These are phyloP conservation scores for Heliocidaris tuberculata DNA, from an alignment of 35 echinoderm and acorn worm species.

Conservation along the genomic window DNA sequence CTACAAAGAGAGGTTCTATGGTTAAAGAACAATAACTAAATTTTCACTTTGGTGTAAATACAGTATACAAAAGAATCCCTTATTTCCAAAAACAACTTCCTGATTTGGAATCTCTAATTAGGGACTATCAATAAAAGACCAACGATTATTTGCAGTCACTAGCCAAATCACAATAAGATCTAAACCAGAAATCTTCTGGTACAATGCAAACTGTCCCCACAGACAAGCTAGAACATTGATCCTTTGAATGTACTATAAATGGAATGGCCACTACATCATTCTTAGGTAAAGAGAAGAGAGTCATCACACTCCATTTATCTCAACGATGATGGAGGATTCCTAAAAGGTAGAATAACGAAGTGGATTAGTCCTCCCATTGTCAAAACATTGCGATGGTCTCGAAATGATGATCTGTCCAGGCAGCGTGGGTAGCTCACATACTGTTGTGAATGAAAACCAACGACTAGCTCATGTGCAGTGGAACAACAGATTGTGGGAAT, in stretches of 20 bases:
- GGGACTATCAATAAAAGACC: too few relatives aligned
- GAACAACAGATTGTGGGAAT: not conserved
- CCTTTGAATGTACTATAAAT: not conserved
- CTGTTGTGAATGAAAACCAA: not conserved
- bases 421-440: not conserved
- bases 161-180: too few relatives aligned
- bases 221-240: not conserved
- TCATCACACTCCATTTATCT: constrained; percentile 3
- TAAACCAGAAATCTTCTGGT: too few relatives aligned
- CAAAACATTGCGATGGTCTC: not conserved
- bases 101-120: too few relatives aligned
- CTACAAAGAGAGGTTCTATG: too few relatives aligned
- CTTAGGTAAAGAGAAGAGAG: not conserved
- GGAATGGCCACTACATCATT: not conserved
- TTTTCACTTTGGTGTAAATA: too few relatives aligned
- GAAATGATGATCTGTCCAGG: not conserved
- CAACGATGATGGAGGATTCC: not conserved
- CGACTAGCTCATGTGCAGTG: not conserved
- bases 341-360: not conserved
- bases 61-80: too few relatives aligned
- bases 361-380: not conserved
- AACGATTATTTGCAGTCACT: too few relatives aligned
- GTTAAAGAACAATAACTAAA: too few relatives aligned
- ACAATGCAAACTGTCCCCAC: too few relatives aligned
- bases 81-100: too few relatives aligned